A percentile compares a stretch with the other conserved stretches of the same genome.
phyloP scores from a whole-genome alignment of 2,888 invertebrate genomes.

The Leptinotarsa peninsularis region DNA sequence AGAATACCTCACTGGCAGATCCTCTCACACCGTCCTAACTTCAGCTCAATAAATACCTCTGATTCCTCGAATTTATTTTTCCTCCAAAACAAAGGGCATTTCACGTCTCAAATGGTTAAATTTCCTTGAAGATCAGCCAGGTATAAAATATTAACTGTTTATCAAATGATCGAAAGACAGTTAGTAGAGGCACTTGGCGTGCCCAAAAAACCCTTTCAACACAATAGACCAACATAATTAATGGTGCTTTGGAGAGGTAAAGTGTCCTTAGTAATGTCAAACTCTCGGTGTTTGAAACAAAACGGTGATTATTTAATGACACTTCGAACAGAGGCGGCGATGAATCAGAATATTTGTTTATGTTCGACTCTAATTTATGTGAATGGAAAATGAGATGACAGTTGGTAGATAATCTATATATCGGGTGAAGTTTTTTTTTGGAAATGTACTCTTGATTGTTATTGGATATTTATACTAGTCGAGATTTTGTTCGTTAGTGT shows the following conservation, averaged over 20 bases:
- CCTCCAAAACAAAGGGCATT: slow-evolving; percentile 15
- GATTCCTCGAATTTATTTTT: slow-evolving; percentile 11
- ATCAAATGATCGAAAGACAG: slow-evolving; percentile 46
- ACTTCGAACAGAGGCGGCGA: slow-evolving; percentile 19
- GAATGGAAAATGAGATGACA: neutral
- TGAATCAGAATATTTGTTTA: neutral
- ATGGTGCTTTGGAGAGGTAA: slow-evolving; percentile 50
- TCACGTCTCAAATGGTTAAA: slow-evolving; percentile 9
- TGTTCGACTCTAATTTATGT: neutral
- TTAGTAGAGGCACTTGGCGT: slow-evolving; percentile 37
- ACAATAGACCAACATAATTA: slow-evolving; percentile 53
- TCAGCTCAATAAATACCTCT: slow-evolving; percentile 16
- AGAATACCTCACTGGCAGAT: neutral
- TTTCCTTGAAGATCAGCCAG: slow-evolving; percentile 32
- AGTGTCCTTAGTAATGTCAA: slow-evolving; percentile 51
- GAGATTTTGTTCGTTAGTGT: too few species aligned
- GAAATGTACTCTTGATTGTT: too few species aligned
- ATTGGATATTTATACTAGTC: too few species aligned
- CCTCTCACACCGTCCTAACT: neutral
- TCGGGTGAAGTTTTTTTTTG: too few species aligned
- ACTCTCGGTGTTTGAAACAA: slow-evolving; percentile 47
- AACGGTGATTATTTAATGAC: slow-evolving; percentile 39
- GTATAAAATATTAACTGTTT: slow-evolving; percentile 47
- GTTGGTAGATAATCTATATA: too few species aligned
- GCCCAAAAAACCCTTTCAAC: slow-evolving; percentile 52